Evolutionary conservation across 2,888 invertebrate genomes (phyloP).

Genomic region (Parapristionchus giblindavisi): DNA sequence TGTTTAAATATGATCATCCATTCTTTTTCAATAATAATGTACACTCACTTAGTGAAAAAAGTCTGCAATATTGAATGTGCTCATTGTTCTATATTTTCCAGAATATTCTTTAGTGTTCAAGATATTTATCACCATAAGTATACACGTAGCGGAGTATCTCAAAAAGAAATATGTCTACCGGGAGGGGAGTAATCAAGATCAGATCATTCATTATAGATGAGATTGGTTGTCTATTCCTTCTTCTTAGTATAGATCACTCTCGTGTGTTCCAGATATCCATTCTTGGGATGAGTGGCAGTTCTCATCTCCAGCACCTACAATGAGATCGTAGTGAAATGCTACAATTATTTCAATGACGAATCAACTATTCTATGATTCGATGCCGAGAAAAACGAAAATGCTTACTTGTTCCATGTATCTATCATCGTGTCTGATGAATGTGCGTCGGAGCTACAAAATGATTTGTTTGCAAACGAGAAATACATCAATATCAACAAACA

Average conservation of each 20-base stretch:
- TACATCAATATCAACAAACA: conserved; percentile 49
- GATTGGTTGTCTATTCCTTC: conserved; percentile 42
- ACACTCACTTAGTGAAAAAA: too few species aligned
- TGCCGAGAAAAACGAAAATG: too few species aligned
- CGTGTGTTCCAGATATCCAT: conserved; percentile 69
- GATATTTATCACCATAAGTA: too few species aligned
- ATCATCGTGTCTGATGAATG: conserved; percentile 69
- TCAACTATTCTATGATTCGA: too few species aligned
- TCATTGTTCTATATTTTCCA: too few species aligned
- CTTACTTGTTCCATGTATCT: conserved; percentile 67
- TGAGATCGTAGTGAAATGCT: too few species aligned
- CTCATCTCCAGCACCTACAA: conserved; percentile 66
- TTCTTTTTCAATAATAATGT: not conserved
- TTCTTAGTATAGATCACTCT: conserved; percentile 67
- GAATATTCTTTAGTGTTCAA: too few species aligned
- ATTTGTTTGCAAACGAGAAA: not conserved
- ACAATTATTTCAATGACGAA: too few species aligned
- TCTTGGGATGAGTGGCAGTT: conserved; percentile 69
- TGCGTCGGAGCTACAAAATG: conserved; percentile 65
- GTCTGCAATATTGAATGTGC: too few species aligned
- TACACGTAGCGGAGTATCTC: conserved; percentile 20
- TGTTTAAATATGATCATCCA: not conserved
- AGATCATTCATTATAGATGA: not conserved
- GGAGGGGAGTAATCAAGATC: not conserved
- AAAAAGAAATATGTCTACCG: conserved; percentile 14